These are phyloP conservation scores for Nineta flava DNA, from an alignment of 2,888 invertebrate genomes.

Conservation along the genomic window DNA sequence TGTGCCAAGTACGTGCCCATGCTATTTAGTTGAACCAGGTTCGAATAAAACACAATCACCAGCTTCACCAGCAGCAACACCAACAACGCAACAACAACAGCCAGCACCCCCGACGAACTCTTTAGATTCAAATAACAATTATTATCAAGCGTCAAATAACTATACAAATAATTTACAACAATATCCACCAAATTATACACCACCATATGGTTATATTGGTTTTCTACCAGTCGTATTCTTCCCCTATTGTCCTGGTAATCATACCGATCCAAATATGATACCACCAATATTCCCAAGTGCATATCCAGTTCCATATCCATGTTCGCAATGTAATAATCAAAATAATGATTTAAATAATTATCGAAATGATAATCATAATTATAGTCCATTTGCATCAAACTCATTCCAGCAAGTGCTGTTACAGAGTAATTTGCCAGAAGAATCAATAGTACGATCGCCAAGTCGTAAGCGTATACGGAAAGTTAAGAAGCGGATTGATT, in stretches of 20 bases:
- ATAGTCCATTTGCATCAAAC: conserved; percentile 6
- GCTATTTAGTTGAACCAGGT: conserved; percentile 41
- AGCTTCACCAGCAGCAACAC: conserved; percentile 13
- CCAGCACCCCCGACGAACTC: conserved; percentile 16
- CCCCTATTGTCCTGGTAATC: conserved; percentile 44
- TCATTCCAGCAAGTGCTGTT: conserved; percentile 18
- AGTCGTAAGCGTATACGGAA: conserved; percentile 14
- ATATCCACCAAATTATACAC: conserved; percentile 7
- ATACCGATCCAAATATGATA: conserved; percentile 27
- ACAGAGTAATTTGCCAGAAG: conserved; percentile 14
- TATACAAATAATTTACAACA: conserved; percentile 12
- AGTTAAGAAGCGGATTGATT: not conserved
- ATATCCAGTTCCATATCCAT: conserved; percentile 42
- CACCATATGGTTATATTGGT: conserved; percentile 45
- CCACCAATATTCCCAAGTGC: conserved; percentile 43
- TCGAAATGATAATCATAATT: conserved; percentile 7
- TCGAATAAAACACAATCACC: conserved; percentile 25
- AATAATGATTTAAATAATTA: conserved; percentile 24
- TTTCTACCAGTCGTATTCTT: conserved; percentile 56
- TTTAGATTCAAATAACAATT: not conserved
- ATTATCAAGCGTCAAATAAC: not conserved
- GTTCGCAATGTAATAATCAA: conserved; percentile 38
- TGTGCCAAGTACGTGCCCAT: conserved; percentile 44
- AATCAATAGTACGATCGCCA: conserved; percentile 15
- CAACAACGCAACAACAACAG: conserved; percentile 18